These are phyloP conservation scores for Oncopodura yosiiana DNA, from an alignment of 1,140 invertebrate genomes.

Conservation along the genomic window DNA sequence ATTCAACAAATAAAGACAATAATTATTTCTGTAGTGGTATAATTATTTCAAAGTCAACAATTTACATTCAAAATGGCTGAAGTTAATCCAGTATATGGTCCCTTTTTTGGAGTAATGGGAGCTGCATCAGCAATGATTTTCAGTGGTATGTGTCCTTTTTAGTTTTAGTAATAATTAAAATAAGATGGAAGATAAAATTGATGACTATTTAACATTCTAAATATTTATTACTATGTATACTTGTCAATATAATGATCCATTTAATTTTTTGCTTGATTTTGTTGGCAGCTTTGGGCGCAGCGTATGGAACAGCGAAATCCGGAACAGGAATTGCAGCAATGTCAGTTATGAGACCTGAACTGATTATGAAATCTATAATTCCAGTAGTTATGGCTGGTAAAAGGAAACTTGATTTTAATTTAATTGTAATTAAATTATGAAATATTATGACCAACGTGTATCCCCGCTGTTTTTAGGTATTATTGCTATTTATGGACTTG, in stretches of 20 bases:
- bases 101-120: conserved; percentile 98
- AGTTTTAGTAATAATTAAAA: too few species aligned
- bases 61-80: too few species aligned
- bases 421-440: too few species aligned
- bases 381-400: conserved; percentile 99
- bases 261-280: conserved; percentile 36
- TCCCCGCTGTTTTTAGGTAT: too few species aligned
- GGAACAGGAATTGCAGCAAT: conserved; percentile 99
- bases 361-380: conserved; percentile 99
- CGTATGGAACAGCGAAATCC: conserved; percentile 99
- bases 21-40: too few species aligned
- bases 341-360: conserved; percentile 98
- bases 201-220: too few species aligned
- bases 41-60: too few species aligned
- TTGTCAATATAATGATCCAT: too few species aligned
- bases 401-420: too few species aligned
- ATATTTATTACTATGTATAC: conserved; percentile 1
- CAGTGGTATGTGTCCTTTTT: conserved; percentile 86
- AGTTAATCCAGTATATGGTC: conserved; percentile 76
- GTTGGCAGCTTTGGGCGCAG: conserved; percentile 86
- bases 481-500: conserved; percentile 98
- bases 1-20: too few species aligned
- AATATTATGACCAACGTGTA: too few species aligned
- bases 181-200: too few species aligned
- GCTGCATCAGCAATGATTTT: conserved; percentile 96